Percentiles rank a stretch among this genome's conserved stretches.
phyloP scores from a whole-genome alignment of 2,888 invertebrate genomes.

The Erebia epiphron region DNA sequence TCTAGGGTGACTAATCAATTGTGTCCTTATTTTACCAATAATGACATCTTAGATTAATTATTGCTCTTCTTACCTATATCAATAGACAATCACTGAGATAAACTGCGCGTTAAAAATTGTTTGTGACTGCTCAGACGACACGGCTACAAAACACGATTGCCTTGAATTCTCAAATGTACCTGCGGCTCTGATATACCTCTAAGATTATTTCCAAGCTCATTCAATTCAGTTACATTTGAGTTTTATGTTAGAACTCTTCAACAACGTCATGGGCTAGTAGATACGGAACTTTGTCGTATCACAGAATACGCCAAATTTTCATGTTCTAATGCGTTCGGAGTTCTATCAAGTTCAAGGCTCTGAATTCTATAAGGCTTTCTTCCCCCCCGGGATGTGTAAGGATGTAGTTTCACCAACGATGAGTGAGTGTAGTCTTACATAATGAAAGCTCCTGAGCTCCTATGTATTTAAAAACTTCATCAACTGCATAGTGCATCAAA shows the following conservation, averaged over 20 bases:
- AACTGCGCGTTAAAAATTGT: constrained; percentile 13
- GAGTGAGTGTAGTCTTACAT: no score
- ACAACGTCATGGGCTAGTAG: not conserved
- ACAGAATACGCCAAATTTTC: no score
- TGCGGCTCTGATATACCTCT: not conserved
- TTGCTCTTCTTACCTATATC: not conserved
- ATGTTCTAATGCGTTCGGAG: no score
- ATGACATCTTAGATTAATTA: not conserved
- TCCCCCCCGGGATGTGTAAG: no score
- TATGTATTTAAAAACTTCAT: no score
- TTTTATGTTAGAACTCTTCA: not conserved
- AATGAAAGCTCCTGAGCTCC: no score
- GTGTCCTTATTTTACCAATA: not conserved
- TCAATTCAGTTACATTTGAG: not conserved
- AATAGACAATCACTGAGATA: not conserved
- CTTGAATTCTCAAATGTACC: constrained; percentile 18
- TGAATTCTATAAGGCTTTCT: no score
- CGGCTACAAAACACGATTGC: constrained; percentile 6
- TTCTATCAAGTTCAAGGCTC: no score
- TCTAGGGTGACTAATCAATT: not conserved
- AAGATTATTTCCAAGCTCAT: constrained; percentile 4
- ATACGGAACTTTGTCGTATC: not conserved
- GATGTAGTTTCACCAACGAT: no score
- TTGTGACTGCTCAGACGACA: constrained; percentile 9
- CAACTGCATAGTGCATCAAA: no score